Base-by-base conservation (phyloP, 2,888 invertebrate species). In the Nebria salina region DNA sequence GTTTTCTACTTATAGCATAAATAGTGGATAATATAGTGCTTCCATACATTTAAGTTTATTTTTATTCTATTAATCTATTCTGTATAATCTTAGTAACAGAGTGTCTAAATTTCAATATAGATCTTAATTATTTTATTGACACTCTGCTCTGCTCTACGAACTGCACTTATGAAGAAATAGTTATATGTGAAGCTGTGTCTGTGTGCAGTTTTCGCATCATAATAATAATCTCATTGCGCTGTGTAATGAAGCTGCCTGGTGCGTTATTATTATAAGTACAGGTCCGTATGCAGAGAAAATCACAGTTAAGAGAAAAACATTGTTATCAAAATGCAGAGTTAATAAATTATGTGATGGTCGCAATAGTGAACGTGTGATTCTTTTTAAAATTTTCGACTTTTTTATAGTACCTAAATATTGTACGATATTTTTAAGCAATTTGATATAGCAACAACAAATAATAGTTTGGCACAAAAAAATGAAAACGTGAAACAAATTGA, bases 221-320 rank as follows among this genome's bases (percentile, higher is more conserved):
- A 34, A 26, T 70, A 25, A 70, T 66, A 25, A 66, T 25, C 25
- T 66, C 25, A 66, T 70, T 70, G 70, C 34, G 70, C 70, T 70
- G 70, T 70, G 70, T 34, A 70, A 70, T 70, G 70, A 70, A 70
- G 70, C 70, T 34, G 70, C 25, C 25, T 15, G 15, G 26, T 34
- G 54, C 25, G 15, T 20, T 15, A 54, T 26, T 75, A 43, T 75
- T 54, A 75, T 80, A 34, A 75, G 80, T 80, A 72, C 80, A 72
- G 74, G 75, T 80, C 75, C 80, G 72, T 80, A 80, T 80, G 80
- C 80, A 80, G 80, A 80, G 75, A 80, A 80, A 79, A 76, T 66
- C 26, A 73, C 15, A 78, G 73, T 72, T 77, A 77, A 68, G 68
- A 77, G 65, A 72, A 78, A 78, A 78, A 43, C 34, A 13, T 6